These are phyloP conservation scores for Peromyscus nudipes DNA, from an alignment of 2,797 vertebrate species.

Conservation along the genomic window DNA sequence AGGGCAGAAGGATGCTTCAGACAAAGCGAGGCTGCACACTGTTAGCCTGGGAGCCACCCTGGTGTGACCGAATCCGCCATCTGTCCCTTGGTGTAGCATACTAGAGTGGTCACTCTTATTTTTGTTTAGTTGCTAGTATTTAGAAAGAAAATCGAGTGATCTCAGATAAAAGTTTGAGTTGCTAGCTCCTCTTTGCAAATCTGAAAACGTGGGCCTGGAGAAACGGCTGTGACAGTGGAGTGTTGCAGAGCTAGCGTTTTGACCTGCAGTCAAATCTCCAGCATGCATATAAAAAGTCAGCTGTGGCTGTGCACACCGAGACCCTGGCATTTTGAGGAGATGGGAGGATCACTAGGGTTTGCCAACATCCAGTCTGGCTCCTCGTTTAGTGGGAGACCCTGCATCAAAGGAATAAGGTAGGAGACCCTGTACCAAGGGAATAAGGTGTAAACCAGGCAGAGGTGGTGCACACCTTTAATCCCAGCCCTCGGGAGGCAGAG, in stretches of 20 bases:
- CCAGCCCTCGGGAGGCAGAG: not conserved
- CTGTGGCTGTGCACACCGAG: not conserved
- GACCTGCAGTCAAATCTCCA: not conserved
- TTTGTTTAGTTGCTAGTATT: conserved; percentile 21
- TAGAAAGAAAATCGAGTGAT: not conserved
- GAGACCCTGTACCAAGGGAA: not conserved
- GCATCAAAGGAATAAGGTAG: not conserved
- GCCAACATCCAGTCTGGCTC: not conserved
- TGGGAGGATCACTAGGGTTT: not conserved
- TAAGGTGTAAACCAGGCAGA: not conserved
- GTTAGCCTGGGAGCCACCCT: not conserved
- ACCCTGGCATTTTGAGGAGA: not conserved
- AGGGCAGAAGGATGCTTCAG: not conserved
- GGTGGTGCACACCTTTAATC: not conserved
- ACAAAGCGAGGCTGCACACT: not conserved
- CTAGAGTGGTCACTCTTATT: not conserved
- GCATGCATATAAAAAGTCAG: not conserved
- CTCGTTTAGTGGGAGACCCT: not conserved
- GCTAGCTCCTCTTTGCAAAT: conserved; percentile 15
- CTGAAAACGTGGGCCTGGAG: not conserved
- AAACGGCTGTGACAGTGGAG: not conserved
- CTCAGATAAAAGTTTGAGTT: not conserved
- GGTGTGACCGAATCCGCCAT: rapidly evolving
- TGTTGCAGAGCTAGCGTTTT: too few relatives aligned
- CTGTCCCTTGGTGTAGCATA: not conserved